phyloP scores from a whole-genome alignment of 2,797 vertebrate genomes.

The Phalloptychus januarius region DNA sequence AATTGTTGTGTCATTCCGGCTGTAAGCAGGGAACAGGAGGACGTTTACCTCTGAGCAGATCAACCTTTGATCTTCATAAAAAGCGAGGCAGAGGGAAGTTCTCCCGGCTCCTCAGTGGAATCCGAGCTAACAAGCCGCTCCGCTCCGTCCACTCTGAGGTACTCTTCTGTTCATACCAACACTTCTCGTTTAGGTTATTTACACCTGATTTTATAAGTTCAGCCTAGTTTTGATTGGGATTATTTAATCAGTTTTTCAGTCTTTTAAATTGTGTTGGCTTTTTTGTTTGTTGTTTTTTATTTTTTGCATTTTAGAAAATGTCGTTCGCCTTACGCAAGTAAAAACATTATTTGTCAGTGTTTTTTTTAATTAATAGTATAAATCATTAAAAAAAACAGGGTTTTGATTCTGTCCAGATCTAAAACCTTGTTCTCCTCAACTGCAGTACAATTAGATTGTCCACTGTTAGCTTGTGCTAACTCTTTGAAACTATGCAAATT shows the following conservation, averaged over 20 bases:
- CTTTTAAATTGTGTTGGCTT: neutral
- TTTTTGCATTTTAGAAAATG: neutral
- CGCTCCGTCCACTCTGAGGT: constrained; percentile 38
- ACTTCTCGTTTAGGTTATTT: neutral
- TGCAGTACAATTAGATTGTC: neutral
- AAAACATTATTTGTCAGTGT: neutral
- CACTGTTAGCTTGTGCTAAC: neutral
- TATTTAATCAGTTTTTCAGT: neutral
- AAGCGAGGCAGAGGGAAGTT: constrained; percentile 3
- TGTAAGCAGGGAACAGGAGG: neutral
- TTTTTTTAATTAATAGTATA: neutral
- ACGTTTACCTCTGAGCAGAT: constrained; percentile 36
- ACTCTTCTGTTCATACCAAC: neutral
- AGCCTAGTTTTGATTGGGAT: constrained; percentile 11
- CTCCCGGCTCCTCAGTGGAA: neutral
- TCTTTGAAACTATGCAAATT: neutral
- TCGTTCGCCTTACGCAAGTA: too few species aligned
- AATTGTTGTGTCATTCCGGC: neutral
- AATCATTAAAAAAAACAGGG: too few species aligned
- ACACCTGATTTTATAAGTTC: neutral
- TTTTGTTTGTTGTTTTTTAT: rapidly evolving
- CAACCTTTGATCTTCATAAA: constrained; percentile 51
- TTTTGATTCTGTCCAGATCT: neutral
- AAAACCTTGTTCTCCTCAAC: neutral
- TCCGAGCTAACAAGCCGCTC: neutral